Evolutionary conservation across 2,797 vertebrate genomes (phyloP).

Genomic region (Oreochromis mossambicus): DNA sequence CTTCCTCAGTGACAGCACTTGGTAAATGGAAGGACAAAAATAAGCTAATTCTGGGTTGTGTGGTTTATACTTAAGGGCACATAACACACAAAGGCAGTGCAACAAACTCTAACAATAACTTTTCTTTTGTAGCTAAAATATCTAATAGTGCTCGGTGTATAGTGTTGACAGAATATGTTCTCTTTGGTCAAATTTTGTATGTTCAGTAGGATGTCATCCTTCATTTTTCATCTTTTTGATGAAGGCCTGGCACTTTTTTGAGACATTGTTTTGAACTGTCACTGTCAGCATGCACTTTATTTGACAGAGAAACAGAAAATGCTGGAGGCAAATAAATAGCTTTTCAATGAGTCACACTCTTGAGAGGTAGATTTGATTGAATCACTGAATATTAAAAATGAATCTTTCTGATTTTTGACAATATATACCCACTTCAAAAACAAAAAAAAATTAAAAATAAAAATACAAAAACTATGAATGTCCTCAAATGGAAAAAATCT

Average conservation of each 20-base stretch:
- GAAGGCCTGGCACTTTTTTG: conserved; percentile 27
- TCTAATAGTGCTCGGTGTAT: background rate
- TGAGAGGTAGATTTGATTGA: background rate
- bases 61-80: background rate
- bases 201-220: background rate
- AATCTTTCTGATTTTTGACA: background rate
- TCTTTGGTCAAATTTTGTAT: background rate
- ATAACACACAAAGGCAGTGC: background rate
- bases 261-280: conserved; percentile 31
- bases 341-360: background rate
- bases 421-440: background rate
- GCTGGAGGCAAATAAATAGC: conserved; percentile 25
- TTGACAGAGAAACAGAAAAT: background rate
- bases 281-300: conserved; percentile 6
- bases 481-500: background rate
- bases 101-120: background rate
- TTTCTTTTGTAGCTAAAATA: background rate
- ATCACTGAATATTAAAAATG: conserved; percentile 1
- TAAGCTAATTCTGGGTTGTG: background rate
- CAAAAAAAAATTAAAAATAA: too few species aligned
- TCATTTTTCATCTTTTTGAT: conserved; percentile 26
- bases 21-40: conserved; percentile 5
- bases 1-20: background rate
- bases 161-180: background rate
- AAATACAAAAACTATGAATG: background rate